Conservation (phyloP, 2,113 vertebrate genomes). For the Polypterus senegalus region DNA sequence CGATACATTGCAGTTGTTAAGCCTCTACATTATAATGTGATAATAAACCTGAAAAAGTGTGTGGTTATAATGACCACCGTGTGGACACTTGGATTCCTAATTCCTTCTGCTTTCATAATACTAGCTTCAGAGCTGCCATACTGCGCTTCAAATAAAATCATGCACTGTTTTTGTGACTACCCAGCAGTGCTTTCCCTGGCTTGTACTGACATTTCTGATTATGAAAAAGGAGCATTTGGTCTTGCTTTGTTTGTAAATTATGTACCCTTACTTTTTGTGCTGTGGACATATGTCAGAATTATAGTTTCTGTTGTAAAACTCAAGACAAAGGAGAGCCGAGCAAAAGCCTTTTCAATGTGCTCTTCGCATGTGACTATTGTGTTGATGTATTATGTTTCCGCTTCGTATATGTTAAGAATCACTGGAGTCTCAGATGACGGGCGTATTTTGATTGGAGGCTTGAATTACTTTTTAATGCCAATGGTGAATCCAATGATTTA, state of each 20-base stretch:
- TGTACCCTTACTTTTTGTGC: too few relatives aligned
- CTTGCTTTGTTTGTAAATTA: too few relatives aligned
- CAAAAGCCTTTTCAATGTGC: neutral
- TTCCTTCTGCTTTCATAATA: neutral
- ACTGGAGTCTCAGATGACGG: neutral
- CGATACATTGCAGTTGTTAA: too few relatives aligned
- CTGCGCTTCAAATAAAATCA: neutral
- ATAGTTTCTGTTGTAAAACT: neutral
- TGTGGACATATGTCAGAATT: neutral
- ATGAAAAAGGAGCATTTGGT: neutral
- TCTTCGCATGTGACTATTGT: neutral
- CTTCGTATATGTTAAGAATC: neutral
- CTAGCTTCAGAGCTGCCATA: neutral
- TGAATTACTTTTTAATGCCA: neutral
- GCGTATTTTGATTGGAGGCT: neutral
- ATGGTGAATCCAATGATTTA: neutral
- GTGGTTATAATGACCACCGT: too few relatives aligned
- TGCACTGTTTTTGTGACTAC: neutral
- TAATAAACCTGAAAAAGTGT: too few relatives aligned
- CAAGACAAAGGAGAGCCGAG: neutral
- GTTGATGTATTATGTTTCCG: neutral
- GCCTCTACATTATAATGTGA: too few relatives aligned
- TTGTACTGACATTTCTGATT: neutral
- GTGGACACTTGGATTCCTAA: too few relatives aligned
- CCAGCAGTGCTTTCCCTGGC: neutral